Evolutionary conservation across 1,140 invertebrate species (phyloP).

Genomic region (Papilio dardanus): DNA sequence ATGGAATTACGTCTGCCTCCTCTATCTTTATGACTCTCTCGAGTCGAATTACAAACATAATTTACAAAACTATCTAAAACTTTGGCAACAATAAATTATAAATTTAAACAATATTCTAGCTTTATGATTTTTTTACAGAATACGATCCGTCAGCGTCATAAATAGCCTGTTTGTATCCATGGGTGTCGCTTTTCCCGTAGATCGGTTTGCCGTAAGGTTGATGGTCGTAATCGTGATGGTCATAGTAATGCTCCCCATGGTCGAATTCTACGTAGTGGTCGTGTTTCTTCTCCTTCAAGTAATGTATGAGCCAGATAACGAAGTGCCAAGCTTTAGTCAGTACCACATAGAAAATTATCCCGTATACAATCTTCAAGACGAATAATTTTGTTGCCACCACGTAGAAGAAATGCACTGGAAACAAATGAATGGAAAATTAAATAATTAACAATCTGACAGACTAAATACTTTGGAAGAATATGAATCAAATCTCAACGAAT

Average conservation of each 20-base stretch:
- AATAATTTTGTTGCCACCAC: slow-evolving; percentile 70
- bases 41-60: background rate
- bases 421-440: slow-evolving; percentile 45
- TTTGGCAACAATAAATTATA: background rate
- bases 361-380: slow-evolving; percentile 69
- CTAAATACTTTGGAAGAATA: no score
- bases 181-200: slow-evolving; percentile 45
- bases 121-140: slow-evolving; percentile 46
- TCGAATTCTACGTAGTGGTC: slow-evolving; percentile 61
- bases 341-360: slow-evolving; percentile 64
- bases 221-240: slow-evolving; percentile 43
- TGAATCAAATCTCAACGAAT: no score
- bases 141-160: slow-evolving; percentile 70
- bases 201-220: slow-evolving; percentile 49
- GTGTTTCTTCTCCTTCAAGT: slow-evolving; percentile 60
- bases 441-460: background rate
- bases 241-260: slow-evolving; percentile 45
- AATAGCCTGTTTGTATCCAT: slow-evolving; percentile 45
- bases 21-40: background rate
- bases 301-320: slow-evolving; percentile 63
- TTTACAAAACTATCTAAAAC: background rate
- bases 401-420: slow-evolving; percentile 73
- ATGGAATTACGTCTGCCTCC: background rate
- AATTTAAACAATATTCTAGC: background rate
- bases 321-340: slow-evolving; percentile 68